These are phyloP conservation scores for Acanthacorydalis orientalis DNA, from an alignment of 2,888 invertebrate species.

Conservation along the genomic window DNA sequence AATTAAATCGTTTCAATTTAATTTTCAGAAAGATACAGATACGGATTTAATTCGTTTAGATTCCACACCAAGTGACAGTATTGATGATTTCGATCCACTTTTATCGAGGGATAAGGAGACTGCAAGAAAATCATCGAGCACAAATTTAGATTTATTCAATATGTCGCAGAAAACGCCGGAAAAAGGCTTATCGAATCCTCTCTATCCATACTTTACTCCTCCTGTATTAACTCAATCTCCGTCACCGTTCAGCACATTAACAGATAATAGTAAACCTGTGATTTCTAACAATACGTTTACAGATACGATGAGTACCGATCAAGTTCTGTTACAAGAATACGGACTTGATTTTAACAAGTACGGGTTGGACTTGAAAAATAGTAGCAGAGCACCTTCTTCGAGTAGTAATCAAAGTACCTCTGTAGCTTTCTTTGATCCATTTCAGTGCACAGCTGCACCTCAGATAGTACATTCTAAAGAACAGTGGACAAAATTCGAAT, in stretches of 20 bases:
- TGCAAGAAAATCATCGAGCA: constrained; percentile 30
- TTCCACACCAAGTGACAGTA: constrained; percentile 39
- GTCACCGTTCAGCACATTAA: constrained; percentile 31
- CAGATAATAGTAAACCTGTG: constrained; percentile 31
- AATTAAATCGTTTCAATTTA: neutral
- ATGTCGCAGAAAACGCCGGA: constrained; percentile 17
- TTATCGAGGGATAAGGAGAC: constrained; percentile 24
- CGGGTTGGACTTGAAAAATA: constrained; percentile 20
- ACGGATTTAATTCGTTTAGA: constrained; percentile 50
- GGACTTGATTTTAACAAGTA: constrained; percentile 50
- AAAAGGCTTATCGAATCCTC: constrained; percentile 32
- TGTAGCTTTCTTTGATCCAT: constrained; percentile 6
- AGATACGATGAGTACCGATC: constrained; percentile 29
- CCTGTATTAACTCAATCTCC: constrained; percentile 23
- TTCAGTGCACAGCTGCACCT: constrained; percentile 13
- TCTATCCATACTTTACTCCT: constrained; percentile 27
- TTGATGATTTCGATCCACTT: constrained; percentile 52
- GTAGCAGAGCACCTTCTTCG: constrained; percentile 8
- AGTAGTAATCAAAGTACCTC: constrained; percentile 23
- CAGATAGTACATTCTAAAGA: constrained; percentile 30
- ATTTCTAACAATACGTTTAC: constrained; percentile 7
- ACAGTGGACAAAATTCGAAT: constrained; percentile 43
- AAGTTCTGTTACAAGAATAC: constrained; percentile 54
- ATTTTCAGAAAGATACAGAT: constrained; percentile 22
- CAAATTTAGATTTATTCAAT: constrained; percentile 23